Evolutionary conservation across 2,888 invertebrate genomes (phyloP).

Genomic region (Ichneumoninae sp.): DNA sequence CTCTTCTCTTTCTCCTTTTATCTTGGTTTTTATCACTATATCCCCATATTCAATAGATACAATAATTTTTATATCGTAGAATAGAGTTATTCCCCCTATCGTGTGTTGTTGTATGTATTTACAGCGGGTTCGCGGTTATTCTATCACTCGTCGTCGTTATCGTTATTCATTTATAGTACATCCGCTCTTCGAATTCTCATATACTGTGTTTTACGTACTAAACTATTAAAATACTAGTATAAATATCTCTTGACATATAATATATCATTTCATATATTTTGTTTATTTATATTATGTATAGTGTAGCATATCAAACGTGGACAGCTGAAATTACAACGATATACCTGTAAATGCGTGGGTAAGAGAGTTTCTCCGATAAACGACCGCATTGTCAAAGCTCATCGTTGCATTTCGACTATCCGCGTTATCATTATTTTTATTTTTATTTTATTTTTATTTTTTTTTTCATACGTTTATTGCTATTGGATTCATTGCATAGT

Average conservation of each 20-base stretch:
- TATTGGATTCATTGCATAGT: constrained; percentile 83
- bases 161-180: constrained; percentile 67
- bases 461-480: constrained; percentile 78
- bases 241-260: constrained; percentile 83
- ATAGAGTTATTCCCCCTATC: constrained; percentile 77
- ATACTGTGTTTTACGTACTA: constrained; percentile 75
- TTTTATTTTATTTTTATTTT: constrained; percentile 25
- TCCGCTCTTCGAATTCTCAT: constrained; percentile 45
- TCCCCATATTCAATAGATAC: constrained; percentile 76
- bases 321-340: constrained; percentile 71
- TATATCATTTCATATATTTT: constrained; percentile 74
- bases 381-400: constrained; percentile 51
- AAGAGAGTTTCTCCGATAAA: constrained; percentile 19
- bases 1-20: constrained; percentile 11
- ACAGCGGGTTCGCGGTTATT: constrained; percentile 76
- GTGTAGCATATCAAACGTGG: constrained; percentile 77
- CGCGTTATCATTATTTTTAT: constrained; percentile 53
- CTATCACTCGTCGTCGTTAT: constrained; percentile 63
- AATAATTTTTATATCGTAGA: constrained; percentile 75
- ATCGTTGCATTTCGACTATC: constrained; percentile 51
- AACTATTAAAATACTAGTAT: constrained; percentile 84
- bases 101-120: constrained; percentile 79
- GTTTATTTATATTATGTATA: constrained; percentile 75
- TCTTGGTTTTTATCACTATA: constrained; percentile 73
- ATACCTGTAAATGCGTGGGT: not conserved